Evolutionary conservation across 2,797 vertebrate genomes (phyloP).

Genomic region (Muscicapa striata): DNA sequence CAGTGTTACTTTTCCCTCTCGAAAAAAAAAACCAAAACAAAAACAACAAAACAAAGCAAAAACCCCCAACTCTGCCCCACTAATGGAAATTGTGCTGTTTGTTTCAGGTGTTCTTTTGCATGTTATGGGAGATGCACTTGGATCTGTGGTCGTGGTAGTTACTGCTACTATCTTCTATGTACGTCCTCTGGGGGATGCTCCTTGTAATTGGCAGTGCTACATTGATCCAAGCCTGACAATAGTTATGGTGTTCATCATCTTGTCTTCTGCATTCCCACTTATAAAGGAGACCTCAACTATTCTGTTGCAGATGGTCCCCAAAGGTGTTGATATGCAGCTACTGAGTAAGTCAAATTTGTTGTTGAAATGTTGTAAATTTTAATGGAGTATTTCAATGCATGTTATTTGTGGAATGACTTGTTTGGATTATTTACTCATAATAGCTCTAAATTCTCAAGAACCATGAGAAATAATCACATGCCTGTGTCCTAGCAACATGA

Average conservation of each 20-base stretch:
- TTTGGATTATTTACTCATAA: constrained; percentile 37
- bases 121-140: constrained; percentile 86
- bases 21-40: too few relatives aligned
- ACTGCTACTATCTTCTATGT: constrained; percentile 83
- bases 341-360: constrained; percentile 77
- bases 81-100: constrained; percentile 12
- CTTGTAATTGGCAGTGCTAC: constrained; percentile 88
- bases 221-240: constrained; percentile 86
- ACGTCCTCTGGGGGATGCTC: constrained; percentile 67
- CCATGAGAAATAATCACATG: background rate
- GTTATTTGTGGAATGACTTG: constrained; percentile 30
- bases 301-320: constrained; percentile 86
- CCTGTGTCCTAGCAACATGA: constrained; percentile 36
- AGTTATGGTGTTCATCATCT: constrained; percentile 84
- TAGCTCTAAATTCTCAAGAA: constrained; percentile 27
- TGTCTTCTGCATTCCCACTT: constrained; percentile 82
- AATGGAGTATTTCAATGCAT: background rate
- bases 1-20: accelerated
- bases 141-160: constrained; percentile 85
- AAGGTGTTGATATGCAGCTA: constrained; percentile 72
- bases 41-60: background rate
- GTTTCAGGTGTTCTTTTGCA: constrained; percentile 85
- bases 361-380: background rate
- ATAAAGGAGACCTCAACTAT: constrained; percentile 84
- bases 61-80: background rate